A percentile compares a stretch with the other conserved stretches of the same genome.
Evolutionary conservation across 1,140 invertebrate species (phyloP).

Genomic region (Pentalonia nigronervosa): DNA sequence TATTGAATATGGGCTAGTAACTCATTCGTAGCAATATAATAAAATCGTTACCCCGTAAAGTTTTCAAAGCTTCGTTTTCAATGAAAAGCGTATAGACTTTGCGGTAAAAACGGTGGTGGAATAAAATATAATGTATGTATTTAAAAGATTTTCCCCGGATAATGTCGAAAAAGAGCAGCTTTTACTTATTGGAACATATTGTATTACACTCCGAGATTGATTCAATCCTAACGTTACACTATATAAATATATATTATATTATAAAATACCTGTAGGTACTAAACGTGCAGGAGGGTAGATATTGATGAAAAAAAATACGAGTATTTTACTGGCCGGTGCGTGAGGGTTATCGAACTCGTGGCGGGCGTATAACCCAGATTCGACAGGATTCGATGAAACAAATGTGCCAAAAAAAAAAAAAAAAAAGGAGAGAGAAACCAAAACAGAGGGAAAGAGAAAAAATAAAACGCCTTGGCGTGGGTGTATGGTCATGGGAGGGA

Average conservation of each 20-base stretch:
- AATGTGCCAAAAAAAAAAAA: conserved; percentile 44
- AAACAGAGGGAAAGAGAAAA: neutral
- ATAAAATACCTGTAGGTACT: conserved; percentile 7
- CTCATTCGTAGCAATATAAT: neutral
- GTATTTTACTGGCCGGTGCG: neutral
- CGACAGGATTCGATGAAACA: conserved; percentile 31
- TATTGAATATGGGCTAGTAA: neutral
- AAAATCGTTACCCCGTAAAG: neutral
- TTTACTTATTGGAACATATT: conserved; percentile 15
- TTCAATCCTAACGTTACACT: neutral
- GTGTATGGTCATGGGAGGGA: neutral
- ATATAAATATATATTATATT: neutral
- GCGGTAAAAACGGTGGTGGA: neutral
- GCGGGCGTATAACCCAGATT: conserved; percentile 21
- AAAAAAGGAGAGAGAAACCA: neutral
- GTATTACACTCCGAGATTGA: neutral
- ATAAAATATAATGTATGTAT: neutral
- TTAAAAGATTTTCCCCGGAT: neutral
- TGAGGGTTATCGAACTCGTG: neutral
- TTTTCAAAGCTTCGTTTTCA: neutral
- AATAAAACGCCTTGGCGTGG: neutral
- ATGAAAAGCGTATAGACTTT: neutral
- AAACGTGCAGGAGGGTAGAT: neutral
- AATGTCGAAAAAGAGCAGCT: neutral
- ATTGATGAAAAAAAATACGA: conserved; percentile 16